A percentile compares a stretch with the other conserved stretches of the same genome.
phyloP scores from a whole-genome alignment of 2,797 vertebrate species.

The Mormyrops attenuatus region DNA sequence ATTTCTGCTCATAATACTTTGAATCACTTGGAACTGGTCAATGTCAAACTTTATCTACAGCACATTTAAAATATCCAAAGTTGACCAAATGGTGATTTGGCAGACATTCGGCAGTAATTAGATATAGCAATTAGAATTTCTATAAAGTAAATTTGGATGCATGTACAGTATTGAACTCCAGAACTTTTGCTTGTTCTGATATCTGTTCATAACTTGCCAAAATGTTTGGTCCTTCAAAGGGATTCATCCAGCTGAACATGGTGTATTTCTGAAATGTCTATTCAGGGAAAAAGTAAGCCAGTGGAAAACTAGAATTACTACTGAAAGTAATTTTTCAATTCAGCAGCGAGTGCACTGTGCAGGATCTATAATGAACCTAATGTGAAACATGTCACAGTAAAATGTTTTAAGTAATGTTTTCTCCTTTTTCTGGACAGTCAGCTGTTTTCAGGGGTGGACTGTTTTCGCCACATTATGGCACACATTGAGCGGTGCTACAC shows the following conservation, averaged over 20 bases:
- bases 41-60: background rate
- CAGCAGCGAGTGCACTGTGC: background rate
- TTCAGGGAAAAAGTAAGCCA: background rate
- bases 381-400: conserved; percentile 1
- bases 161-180: background rate
- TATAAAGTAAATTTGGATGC: background rate
- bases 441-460: background rate
- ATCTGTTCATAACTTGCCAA: background rate
- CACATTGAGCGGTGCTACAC: background rate
- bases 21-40: background rate
- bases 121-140: no score
- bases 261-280: background rate
- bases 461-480: background rate
- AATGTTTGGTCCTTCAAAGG: background rate
- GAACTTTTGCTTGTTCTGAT: background rate
- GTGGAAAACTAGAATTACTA: background rate
- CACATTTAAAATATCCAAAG: background rate
- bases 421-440: background rate
- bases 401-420: background rate
- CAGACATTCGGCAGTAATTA: background rate
- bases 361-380: background rate
- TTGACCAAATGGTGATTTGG: background rate
- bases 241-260: background rate
- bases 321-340: background rate
- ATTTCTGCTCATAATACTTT: background rate